Percentiles rank a stretch among this genome's conserved stretches.
phyloP scores from a whole-genome alignment of 2,888 invertebrate genomes.

The Copidosoma aretas region DNA sequence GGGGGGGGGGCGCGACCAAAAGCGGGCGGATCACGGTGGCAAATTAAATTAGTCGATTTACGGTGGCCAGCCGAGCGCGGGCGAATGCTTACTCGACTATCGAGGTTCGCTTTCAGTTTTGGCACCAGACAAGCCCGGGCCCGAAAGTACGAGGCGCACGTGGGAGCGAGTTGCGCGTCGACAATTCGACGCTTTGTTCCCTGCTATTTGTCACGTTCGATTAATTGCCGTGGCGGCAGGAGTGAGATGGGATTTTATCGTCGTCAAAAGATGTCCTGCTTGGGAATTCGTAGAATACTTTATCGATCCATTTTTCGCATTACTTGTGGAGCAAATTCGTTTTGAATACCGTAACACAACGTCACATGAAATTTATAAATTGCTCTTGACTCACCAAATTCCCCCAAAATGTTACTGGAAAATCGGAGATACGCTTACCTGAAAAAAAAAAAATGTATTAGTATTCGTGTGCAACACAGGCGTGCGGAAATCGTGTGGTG shows the following conservation, averaged over 20 bases:
- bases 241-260: no score
- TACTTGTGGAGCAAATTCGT: no score
- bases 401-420: not conserved
- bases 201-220: not conserved
- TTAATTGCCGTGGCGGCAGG: no score
- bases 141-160: constrained; percentile 5
- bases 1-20: not conserved
- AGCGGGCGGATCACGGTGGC: constrained; percentile 10
- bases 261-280: no score
- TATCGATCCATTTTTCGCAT: no score
- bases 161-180: no score
- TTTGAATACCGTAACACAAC: no score
- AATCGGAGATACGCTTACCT: constrained; percentile 2
- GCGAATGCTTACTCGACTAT: constrained; percentile 28
- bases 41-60: constrained; percentile 35
- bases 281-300: no score
- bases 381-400: not conserved
- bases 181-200: no score
- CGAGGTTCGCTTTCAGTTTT: constrained; percentile 32
- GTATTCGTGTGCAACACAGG: not conserved
- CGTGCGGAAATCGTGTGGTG: no score
- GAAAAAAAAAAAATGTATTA: constrained; percentile 2
- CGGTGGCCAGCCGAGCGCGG: constrained; percentile 1
- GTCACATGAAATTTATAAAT: not conserved
- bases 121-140: constrained; percentile 17